Percentiles rank a stretch among this genome's conserved stretches.
Evolutionary conservation across 2,888 invertebrate species (phyloP).

Genomic region (Amaurobius ferox): DNA sequence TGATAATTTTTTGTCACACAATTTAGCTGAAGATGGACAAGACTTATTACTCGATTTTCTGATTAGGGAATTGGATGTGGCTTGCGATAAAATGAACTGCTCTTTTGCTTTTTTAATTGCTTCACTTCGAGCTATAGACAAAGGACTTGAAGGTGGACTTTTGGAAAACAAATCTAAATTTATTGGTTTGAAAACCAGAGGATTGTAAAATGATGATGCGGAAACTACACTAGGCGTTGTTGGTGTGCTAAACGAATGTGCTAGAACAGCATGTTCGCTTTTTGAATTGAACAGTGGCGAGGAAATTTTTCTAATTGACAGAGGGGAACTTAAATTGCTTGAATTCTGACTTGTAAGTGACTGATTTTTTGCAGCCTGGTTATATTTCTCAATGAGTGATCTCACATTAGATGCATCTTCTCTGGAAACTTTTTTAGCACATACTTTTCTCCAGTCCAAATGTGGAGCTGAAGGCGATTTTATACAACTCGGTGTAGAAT

Average conservation of each 20-base stretch:
- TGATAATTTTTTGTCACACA: not conserved
- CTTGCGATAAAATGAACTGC: constrained; percentile 50
- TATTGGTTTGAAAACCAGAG: constrained; percentile 33
- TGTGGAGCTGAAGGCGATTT: constrained; percentile 66
- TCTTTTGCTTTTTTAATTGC: constrained; percentile 59
- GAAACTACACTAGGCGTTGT: constrained; percentile 30
- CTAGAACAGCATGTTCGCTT: not conserved
- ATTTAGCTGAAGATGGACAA: not conserved
- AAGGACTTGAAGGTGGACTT: constrained; percentile 44
- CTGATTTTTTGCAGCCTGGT: constrained; percentile 55
- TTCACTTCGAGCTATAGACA: constrained; percentile 30
- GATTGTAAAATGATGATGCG: constrained; percentile 11
- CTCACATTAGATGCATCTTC: constrained; percentile 58
- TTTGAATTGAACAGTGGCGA: not conserved
- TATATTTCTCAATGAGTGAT: constrained; percentile 62
- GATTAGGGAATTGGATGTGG: not conserved
- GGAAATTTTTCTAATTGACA: constrained; percentile 46
- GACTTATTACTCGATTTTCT: not conserved
- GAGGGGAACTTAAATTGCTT: constrained; percentile 42
- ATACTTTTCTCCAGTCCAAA: constrained; percentile 57
- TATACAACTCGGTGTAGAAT: constrained; percentile 13
- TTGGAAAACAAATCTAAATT: not conserved
- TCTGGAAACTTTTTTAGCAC: constrained; percentile 51
- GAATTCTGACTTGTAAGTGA: constrained; percentile 11
- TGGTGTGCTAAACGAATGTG: constrained; percentile 46